Base-by-base conservation (phyloP, 2,888 invertebrate genomes). In the Amphipyra tragopoginis region DNA sequence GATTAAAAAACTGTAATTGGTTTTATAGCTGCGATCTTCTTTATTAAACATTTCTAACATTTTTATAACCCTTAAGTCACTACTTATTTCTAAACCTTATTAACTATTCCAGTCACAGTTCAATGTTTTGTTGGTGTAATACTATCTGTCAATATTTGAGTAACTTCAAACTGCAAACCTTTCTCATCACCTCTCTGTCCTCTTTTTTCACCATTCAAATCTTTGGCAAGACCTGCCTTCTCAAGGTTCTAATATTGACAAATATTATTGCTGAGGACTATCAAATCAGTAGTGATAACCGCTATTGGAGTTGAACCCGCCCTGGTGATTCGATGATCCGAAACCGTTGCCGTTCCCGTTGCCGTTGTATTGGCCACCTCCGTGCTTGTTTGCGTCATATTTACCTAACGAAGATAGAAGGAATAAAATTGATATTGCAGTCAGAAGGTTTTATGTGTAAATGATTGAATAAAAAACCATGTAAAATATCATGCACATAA, bases 361-460 rank as follows among this genome's bases (percentile, higher is more conserved):
- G 0, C 73, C 59, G 0, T 6, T 38, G 7, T 21, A 44, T 4
- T 66, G 60, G 5, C 72, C 63, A 29, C 79, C 79, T 33, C 78
- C 83, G 4, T 87, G 76, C 8, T 76, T 76, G 11, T 84, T 82
- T 1, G 90, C 84, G 13, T 77, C 84, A 61, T 91, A 91, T 75
- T 86, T 58, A 50, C 91, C 91, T 91, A 66, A 1, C 69, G 73
- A 10, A 34, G 6, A 11, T 0, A 43, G 5, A 21, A 21, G 21
- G 21, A 21, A 21, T 21, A 21, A 1, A 21, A 21, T 3, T 21
- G 1, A 21, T 21, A 21, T 21, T 21, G 3, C 21, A 21, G 21
- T 21, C 21, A 21, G 3, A 21, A 21, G 3, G 21, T 21, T 21
- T 21, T 21, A 21, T 21, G 1, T 21, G 21, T 21, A 21, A 21